Conservation (phyloP, 2,888 invertebrate species). For the Scaptomyza parva region DNA sequence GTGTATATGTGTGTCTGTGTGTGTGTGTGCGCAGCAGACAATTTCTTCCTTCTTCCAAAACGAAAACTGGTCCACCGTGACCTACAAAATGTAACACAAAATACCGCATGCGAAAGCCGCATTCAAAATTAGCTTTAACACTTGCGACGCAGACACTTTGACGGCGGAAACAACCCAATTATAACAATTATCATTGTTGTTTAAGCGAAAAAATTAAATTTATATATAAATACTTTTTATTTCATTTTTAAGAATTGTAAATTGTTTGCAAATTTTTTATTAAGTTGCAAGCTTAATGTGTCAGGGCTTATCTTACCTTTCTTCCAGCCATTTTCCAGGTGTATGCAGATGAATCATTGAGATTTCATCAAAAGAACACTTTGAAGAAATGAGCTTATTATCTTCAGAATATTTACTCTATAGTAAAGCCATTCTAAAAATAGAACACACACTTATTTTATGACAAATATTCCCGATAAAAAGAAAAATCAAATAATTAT, state of each 20-base stretch:
- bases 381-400: too few species aligned
- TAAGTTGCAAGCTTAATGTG: background rate
- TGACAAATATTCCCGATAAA: background rate
- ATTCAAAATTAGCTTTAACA: conserved; percentile 44
- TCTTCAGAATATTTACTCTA: background rate
- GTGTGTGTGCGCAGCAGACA: conserved; percentile 51
- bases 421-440: background rate
- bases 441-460: background rate
- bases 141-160: conserved; percentile 28
- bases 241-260: background rate
- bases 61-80: conserved; percentile 74
- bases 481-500: background rate
- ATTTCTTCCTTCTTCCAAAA: conserved; percentile 61
- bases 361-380: background rate
- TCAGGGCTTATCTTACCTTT: background rate
- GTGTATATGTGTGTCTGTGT: conserved; percentile 19
- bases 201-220: background rate
- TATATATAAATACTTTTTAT: background rate
- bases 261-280: too few species aligned
- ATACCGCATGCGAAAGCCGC: conserved; percentile 29
- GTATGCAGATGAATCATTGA: background rate
- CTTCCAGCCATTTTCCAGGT: background rate
- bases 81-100: conserved; percentile 61
- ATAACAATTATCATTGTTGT: background rate
- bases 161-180: conserved; percentile 3